phyloP scores from a whole-genome alignment of 2,888 invertebrate genomes.

The Caradrina kadenii region DNA sequence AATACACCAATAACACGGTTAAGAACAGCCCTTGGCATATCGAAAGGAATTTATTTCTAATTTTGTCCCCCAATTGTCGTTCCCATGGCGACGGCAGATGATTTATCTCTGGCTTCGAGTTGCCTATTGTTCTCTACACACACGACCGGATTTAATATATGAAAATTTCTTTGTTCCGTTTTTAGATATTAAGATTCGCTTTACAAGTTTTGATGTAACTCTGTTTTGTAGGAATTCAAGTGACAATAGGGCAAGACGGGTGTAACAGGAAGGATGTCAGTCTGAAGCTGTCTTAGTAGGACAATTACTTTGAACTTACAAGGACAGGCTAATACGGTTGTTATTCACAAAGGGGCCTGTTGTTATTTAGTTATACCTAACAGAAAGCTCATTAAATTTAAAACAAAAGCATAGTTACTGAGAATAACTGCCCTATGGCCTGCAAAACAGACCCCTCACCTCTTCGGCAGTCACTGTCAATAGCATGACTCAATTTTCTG shows the following conservation, averaged over 20 bases:
- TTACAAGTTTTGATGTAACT: slow-evolving; percentile 51
- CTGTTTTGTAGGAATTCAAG: slow-evolving; percentile 46
- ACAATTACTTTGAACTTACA: slow-evolving; percentile 17
- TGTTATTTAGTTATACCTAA: background rate
- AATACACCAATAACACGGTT: slow-evolving; percentile 62
- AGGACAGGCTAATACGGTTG: background rate
- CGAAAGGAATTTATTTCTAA: slow-evolving; percentile 67
- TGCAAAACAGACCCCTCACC: too few relatives aligned
- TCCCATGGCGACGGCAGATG: slow-evolving; percentile 56
- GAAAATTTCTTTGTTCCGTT: slow-evolving; percentile 59
- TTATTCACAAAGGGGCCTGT: background rate
- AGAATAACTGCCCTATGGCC: too few relatives aligned
- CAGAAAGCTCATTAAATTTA: background rate
- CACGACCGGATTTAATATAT: slow-evolving; percentile 62
- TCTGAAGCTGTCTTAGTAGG: slow-evolving; percentile 16
- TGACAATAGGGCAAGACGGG: slow-evolving; percentile 33
- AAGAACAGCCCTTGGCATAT: slow-evolving; percentile 59
- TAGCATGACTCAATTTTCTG: too few relatives aligned
- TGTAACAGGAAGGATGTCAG: slow-evolving; percentile 30
- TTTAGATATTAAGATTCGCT: slow-evolving; percentile 59
- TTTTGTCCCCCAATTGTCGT: slow-evolving; percentile 63
- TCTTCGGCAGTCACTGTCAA: too few relatives aligned
- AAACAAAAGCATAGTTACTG: too few relatives aligned
- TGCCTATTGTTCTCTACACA: slow-evolving; percentile 58
- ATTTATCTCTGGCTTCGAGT: slow-evolving; percentile 64